Evolutionary conservation across 2,113 vertebrate genomes (phyloP), one percentile per base, ranked within the genome.

Genomic region (Alectura lathami): DNA sequence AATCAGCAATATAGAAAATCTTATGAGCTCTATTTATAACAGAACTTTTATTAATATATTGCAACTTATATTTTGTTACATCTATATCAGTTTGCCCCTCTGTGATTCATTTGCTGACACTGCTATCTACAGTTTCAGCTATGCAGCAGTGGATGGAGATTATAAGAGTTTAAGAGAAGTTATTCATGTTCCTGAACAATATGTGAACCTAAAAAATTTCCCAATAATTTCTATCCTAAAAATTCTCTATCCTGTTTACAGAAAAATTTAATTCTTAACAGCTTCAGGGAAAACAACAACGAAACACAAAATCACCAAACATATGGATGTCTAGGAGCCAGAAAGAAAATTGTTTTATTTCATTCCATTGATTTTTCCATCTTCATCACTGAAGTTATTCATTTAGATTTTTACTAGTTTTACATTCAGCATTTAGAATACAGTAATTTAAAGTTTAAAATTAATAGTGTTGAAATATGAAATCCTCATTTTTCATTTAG

Each of bases 321-420:
- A 3, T 36, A 5, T 20, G 6, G 10, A 53, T 4, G 1, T 45
- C 2, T 53, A 79, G 8, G 13, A 27, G 0, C 3, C 27, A 8
- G 8, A 78, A 85, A 70, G 4, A 40, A 54, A 80, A 36, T 1
- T 42, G 11, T 36, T 66, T 51, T 17, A 63, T 32, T 66, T 42
- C 0, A 38, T 90, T 78, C 2, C 1, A 17, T 60, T 53, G 3
- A 7, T 59, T 84, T 59, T 57, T 32, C 23, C 4, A 18, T 77
- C 78, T 43, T 56, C 15, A 51, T 47, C 2, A 47, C 2, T 12
- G 16, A 47, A 27, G 3, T 17, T 79, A 6, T 72, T 42, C 0
- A 42, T 69, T 76, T 29, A 29, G 5, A 16, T 51, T 47, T 80
- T 72, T 45, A 12, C 7, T 36, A 22, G 8, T 14, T 64, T 73